These are phyloP conservation scores for Caenorhabditis latens DNA, from an alignment of 1,140 invertebrate species.

Conservation along the genomic window DNA sequence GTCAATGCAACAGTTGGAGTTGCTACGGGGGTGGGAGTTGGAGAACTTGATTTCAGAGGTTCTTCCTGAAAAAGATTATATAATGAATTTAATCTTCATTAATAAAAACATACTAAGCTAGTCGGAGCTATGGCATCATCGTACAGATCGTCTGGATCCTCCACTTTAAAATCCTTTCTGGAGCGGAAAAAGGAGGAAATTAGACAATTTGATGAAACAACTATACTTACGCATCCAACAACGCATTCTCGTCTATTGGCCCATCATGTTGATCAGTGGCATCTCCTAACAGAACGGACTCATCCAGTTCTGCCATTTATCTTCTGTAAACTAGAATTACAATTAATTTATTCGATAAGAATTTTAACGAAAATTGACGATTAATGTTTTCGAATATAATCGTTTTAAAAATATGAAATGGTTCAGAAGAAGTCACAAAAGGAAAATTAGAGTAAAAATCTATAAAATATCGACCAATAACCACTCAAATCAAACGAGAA, in stretches of 20 bases:
- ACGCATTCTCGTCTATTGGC: conserved; percentile 41
- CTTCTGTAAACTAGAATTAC: not conserved
- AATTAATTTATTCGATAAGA: not conserved
- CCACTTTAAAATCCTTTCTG: conserved; percentile 14
- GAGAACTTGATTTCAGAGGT: not conserved
- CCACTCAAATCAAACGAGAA: too few species aligned
- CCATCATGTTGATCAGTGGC: not conserved
- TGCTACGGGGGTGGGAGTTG: not conserved
- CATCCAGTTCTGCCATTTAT: conserved; percentile 61
- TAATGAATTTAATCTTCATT: not conserved
- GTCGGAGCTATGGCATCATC: conserved; percentile 75
- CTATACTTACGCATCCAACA: conserved; percentile 47
- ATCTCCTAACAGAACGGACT: conserved; percentile 41
- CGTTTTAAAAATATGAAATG: too few species aligned
- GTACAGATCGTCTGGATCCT: conserved; percentile 71
- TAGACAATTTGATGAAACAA: not conserved
- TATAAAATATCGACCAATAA: too few species aligned
- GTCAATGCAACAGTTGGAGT: not conserved
- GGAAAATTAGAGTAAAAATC: too few species aligned
- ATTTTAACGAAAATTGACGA: not conserved
- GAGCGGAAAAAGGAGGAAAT: not conserved
- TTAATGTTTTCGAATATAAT: too few species aligned
- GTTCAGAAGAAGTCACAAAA: too few species aligned
- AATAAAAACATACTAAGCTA: not conserved
- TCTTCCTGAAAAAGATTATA: conserved; percentile 31